Conservation (phyloP, 2,888 invertebrate genomes). For the Pterobdella sp. region DNA sequence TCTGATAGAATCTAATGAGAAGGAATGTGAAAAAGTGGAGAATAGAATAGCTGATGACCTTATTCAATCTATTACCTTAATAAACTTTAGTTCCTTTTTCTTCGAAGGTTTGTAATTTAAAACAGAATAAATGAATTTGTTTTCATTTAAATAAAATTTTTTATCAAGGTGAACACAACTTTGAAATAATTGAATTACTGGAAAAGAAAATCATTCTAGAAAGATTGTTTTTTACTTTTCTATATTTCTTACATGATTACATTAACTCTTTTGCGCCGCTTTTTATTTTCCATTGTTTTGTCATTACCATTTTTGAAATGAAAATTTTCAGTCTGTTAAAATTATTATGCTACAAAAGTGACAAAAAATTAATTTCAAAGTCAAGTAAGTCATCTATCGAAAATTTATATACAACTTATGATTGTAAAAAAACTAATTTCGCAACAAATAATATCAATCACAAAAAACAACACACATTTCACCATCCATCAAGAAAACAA, state of each 20-base stretch:
- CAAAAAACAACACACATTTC: neutral
- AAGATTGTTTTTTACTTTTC: neutral
- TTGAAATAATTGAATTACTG: neutral
- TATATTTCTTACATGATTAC: neutral
- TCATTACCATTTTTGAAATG: neutral
- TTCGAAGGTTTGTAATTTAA: neutral
- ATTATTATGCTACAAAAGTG: neutral
- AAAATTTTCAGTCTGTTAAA: neutral
- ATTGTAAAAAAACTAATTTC: neutral
- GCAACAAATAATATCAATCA: neutral
- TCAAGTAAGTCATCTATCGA: neutral
- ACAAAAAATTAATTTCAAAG: neutral
- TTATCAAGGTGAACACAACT: neutral
- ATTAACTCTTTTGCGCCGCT: neutral
- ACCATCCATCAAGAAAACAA: neutral
- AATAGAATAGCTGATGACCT: neutral
- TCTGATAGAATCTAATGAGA: neutral
- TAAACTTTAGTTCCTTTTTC: neutral
- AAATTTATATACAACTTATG: neutral
- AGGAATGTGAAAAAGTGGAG: slow-evolving; percentile 4
- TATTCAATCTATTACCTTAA: neutral
- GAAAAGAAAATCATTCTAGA: neutral
- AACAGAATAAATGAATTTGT: neutral
- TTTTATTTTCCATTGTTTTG: neutral
- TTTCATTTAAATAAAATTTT: neutral